Percentiles rank a stretch among this genome's conserved stretches.
Evolutionary conservation across 1,140 invertebrate genomes (phyloP).

Genomic region (Drosophila micromelanica): DNA sequence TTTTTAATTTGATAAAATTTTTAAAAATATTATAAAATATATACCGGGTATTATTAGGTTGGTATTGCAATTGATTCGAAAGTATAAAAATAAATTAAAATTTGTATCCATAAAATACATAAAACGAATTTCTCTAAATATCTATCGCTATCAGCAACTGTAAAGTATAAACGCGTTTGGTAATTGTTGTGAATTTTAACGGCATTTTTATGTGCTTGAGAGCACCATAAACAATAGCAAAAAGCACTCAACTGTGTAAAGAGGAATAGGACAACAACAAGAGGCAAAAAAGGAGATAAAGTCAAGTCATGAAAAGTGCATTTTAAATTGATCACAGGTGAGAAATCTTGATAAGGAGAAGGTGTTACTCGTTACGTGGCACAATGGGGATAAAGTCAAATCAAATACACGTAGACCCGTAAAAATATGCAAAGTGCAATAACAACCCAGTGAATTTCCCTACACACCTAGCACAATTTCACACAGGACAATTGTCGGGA

Average conservation of each 20-base stretch:
- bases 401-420: constrained; percentile 49
- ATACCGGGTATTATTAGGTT: no score
- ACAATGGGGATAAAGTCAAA: constrained; percentile 55
- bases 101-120: background rate
- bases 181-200: constrained; percentile 43
- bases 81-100: background rate
- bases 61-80: background rate
- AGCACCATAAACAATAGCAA: constrained; percentile 59
- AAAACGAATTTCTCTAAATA: background rate
- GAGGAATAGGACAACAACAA: constrained; percentile 5
- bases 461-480: constrained; percentile 17
- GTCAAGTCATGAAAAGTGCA: constrained; percentile 55
- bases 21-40: no score
- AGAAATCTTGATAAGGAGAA: background rate
- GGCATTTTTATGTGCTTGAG: constrained; percentile 53
- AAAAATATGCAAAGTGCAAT: constrained; percentile 56
- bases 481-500: constrained; percentile 60
- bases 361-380: background rate
- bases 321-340: constrained; percentile 44
- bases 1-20: no score
- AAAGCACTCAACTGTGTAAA: constrained; percentile 33
- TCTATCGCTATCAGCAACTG: background rate
- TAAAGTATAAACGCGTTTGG: constrained; percentile 33
- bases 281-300: background rate
- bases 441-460: constrained; percentile 40